phyloP scores from a whole-genome alignment of 2,888 invertebrate genomes.

The Eristalinus aeneus region DNA sequence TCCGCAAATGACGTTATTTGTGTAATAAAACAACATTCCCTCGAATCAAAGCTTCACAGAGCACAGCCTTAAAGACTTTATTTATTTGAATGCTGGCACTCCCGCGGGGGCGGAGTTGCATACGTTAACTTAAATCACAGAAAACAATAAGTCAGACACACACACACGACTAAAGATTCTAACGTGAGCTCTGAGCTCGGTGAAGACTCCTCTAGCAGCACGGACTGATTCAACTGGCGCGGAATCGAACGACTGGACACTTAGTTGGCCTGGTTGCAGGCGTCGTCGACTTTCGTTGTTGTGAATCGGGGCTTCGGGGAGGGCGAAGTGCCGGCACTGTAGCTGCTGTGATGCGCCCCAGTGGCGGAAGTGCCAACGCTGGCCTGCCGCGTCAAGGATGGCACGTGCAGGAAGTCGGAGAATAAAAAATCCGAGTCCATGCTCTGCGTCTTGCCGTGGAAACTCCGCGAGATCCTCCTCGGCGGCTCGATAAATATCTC shows the following conservation, averaged over 20 bases:
- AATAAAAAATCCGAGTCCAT: conserved; percentile 78
- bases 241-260: conserved; percentile 13
- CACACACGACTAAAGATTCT: not conserved
- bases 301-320: conserved; percentile 73
- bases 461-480: conserved; percentile 81
- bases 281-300: conserved; percentile 74
- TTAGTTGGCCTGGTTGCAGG: conserved; percentile 45
- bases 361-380: conserved; percentile 62
- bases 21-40: not conserved
- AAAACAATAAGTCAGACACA: conserved; percentile 39
- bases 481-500: conserved; percentile 82
- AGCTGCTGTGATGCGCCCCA: not conserved
- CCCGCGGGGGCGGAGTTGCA: not conserved
- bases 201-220: conserved; percentile 32
- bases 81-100: not conserved
- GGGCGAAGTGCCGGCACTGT: conserved; percentile 72
- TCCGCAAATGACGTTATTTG: too few species aligned
- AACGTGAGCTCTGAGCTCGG: not conserved
- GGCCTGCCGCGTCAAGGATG: conserved; percentile 71
- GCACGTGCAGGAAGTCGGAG: conserved; percentile 77
- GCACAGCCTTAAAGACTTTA: not conserved
- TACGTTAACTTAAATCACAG: conserved; percentile 51
- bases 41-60: not conserved
- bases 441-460: conserved; percentile 78
- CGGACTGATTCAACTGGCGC: conserved; percentile 43